Base-by-base conservation (phyloP, 2,888 invertebrate species). In the Drosophila subquinaria region DNA sequence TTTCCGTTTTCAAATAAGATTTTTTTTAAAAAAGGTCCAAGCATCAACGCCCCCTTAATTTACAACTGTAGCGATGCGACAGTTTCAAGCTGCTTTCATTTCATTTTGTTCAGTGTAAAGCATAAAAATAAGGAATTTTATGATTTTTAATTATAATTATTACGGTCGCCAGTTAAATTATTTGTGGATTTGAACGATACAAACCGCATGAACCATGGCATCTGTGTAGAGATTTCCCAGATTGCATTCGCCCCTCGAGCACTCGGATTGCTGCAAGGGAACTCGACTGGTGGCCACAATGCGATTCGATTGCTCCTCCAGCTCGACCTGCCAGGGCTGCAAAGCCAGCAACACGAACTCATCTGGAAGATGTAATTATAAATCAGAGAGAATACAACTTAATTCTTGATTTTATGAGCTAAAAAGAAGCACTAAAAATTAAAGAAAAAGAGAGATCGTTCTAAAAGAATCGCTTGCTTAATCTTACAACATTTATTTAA, bases 171-270 rank as follows among this genome's bases (percentile, higher is more conserved):
- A 20, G 2, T 20, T 20, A 1, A 20, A 20, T 20, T 20, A 20
- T 17, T 17, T 17, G 17, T 20, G 20, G 20, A 20, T 20, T 20
- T 20, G 2, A 20, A 20, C 20, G 20, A 20, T 23, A 23, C 23
- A 92, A 89, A 96, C 96, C 40, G 94, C 90, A 88, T 95, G 92
- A 67, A 96, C 93, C 92, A 95, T 95, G 0, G 96, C 95, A 72
- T 97, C 96, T 10, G 96, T 94, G 45, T 96, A 94, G 11, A 96
- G 94, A 89, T 95, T 95, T 30, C 96, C 97, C 47, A 97, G 91
- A 82, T 95, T 96, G 87, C 97, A 97, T 91, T 97, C 97, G 93
- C 0, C 94, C 89, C 97, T 93, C 0, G 94, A 90, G 74, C 96
- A 96, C 8, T 90, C 86, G 0, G 92, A 92, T 36, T 93, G 93